Conservation (phyloP, 2,113 vertebrate genomes). For the Equus przewalskii region DNA sequence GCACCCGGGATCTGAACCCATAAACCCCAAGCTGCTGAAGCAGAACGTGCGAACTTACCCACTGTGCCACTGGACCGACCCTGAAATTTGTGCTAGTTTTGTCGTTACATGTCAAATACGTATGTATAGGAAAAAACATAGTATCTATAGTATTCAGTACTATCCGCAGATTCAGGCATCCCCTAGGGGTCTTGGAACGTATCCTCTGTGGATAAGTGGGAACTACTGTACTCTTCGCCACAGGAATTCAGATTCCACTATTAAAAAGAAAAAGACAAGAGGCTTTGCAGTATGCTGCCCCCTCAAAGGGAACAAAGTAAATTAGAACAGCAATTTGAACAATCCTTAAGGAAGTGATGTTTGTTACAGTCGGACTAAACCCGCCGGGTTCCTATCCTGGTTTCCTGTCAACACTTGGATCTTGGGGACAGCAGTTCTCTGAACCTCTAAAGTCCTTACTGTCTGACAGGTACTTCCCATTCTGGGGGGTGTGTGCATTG, state of each 20-base stretch:
- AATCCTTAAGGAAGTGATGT: background rate
- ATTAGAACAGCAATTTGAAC: background rate
- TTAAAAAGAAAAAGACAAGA: background rate
- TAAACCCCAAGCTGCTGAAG: no score
- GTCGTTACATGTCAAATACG: no score
- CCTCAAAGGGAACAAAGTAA: constrained; percentile 58
- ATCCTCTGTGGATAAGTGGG: no score
- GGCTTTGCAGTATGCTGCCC: background rate
- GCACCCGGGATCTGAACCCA: no score
- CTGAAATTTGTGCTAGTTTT: no score
- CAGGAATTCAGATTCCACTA: background rate
- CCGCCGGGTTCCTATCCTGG: background rate
- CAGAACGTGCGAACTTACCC: no score
- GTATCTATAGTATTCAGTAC: no score
- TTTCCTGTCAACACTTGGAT: background rate
- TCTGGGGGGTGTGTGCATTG: background rate
- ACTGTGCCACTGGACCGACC: no score
- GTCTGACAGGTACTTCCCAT: background rate
- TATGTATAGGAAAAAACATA: no score
- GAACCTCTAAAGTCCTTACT: background rate
- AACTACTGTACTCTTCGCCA: background rate
- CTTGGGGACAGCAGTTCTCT: background rate
- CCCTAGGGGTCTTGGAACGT: no score
- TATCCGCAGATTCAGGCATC: no score
- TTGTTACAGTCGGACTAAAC: background rate